Evolutionary conservation across 2,888 invertebrate genomes (phyloP).

Genomic region (Mimachlamys varia): DNA sequence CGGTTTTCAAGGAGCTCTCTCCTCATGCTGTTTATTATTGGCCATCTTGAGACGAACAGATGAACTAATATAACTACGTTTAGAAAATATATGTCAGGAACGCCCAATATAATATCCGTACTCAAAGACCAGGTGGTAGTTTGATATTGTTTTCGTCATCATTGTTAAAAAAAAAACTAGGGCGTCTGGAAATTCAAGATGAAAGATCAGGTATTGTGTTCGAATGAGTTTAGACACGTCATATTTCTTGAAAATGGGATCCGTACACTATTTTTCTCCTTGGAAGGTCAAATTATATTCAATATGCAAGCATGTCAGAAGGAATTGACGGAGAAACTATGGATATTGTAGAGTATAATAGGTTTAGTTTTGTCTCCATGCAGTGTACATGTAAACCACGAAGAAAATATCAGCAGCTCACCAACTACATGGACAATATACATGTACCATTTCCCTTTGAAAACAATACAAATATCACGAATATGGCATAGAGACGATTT

Average conservation of each 20-base stretch:
- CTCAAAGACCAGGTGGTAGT: not conserved
- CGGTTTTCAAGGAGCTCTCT: not conserved
- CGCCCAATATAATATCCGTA: not conserved
- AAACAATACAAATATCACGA: too few species aligned
- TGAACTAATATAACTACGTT: not conserved
- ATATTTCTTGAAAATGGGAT: not conserved
- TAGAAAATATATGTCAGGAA: not conserved
- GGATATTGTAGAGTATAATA: too few species aligned
- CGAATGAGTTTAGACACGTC: not conserved
- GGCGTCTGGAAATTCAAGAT: not conserved
- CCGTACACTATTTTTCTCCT: too few species aligned
- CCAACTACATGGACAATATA: too few species aligned
- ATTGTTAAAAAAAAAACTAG: not conserved
- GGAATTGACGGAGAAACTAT: too few species aligned
- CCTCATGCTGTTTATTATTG: not conserved
- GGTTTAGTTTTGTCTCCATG: too few species aligned
- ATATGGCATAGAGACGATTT: too few species aligned
- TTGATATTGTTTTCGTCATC: not conserved
- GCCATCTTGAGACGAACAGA: slow-evolving; percentile 28
- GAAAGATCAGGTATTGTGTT: not conserved
- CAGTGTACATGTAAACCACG: too few species aligned
- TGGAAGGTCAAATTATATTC: too few species aligned
- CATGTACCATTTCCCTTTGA: too few species aligned
- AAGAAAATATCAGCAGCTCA: too few species aligned
- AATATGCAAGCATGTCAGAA: too few species aligned